Evolutionary conservation across 2,888 invertebrate species (phyloP), one percentile per base, ranked within the genome.

Genomic region (Rotaria socialis): DNA sequence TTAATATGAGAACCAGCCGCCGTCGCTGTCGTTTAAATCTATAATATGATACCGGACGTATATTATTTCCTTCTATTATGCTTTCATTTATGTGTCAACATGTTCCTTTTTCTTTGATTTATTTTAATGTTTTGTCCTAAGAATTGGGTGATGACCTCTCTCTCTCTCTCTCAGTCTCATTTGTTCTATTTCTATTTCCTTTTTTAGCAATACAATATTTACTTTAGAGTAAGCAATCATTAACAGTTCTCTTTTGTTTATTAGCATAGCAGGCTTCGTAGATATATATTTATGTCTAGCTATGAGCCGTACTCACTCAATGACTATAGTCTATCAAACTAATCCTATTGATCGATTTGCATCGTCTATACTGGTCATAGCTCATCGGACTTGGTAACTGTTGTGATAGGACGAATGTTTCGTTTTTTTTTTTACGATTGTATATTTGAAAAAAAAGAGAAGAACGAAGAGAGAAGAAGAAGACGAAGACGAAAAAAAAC

Each of bases 281-380:
- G 52, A 67, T 67, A 5, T 67, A 22, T 55, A 24, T 16, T 67
- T 67, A 67, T 67, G 67, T 35, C 67, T 67, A 27, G 35, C 16
- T 67, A 16, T 67, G 35, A 27, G 5, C 55, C 55, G 4, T 55
- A n/a, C n/a, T n/a, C n/a, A 55, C 55, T 55, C 35, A 11, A 67
- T 35, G 67, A 67, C 67, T 35, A 16, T 19, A 67, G 67, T 67
- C 55, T 55, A 55, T 55, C 22, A 19, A 5, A 1, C 55, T 55
- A 55, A 55, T 55, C 19, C 22, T 55, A 55, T 55, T 55, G 19
- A 55, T 55, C 55, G 55, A 2, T 7, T 55, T 55, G 22, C 22
- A 22, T 55, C 55, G 55, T 55, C 67, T 67, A 67, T 67, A 67
- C 67, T 27, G 35, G 67, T 67, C 67, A 67, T 67, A 67, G 35